phyloP scores from a whole-genome alignment of 2,888 invertebrate genomes.

The Agrochola lychnidis region DNA sequence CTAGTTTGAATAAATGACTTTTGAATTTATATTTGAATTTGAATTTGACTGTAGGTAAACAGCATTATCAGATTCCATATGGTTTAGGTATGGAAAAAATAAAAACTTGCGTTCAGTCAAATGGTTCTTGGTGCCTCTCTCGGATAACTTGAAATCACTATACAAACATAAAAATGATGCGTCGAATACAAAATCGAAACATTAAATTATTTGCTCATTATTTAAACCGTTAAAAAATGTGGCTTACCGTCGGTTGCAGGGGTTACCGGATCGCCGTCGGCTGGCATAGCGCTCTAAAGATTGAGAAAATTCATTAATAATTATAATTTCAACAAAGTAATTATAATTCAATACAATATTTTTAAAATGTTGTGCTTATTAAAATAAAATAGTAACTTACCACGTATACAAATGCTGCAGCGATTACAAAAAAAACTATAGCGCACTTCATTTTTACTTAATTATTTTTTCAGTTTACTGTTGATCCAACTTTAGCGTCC shows the following conservation, averaged over 20 bases:
- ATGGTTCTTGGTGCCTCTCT: background rate
- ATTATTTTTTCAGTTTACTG: background rate
- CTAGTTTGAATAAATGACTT: no score
- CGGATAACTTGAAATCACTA: background rate
- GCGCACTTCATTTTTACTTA: slow-evolving; percentile 55
- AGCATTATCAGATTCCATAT: background rate
- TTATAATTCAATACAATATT: no score
- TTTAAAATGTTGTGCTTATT: background rate
- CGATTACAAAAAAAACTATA: slow-evolving; percentile 40
- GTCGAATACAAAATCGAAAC: background rate
- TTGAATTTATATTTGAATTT: no score
- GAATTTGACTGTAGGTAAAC: no score
- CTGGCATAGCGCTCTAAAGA: slow-evolving; percentile 40
- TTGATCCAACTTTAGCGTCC: slow-evolving; percentile 8
- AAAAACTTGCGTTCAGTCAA: background rate
- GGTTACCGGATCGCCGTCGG: background rate
- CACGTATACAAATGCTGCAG: slow-evolving; percentile 41
- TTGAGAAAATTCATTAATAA: background rate
- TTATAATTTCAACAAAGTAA: background rate
- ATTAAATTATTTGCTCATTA: background rate
- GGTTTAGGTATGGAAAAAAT: background rate
- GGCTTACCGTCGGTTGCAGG: slow-evolving; percentile 6
- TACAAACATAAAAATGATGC: background rate
- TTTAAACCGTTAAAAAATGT: background rate
- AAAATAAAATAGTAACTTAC: slow-evolving; percentile 52